Evolutionary conservation across 2,113 vertebrate genomes (phyloP).

Genomic region (Myotis davidii): DNA sequence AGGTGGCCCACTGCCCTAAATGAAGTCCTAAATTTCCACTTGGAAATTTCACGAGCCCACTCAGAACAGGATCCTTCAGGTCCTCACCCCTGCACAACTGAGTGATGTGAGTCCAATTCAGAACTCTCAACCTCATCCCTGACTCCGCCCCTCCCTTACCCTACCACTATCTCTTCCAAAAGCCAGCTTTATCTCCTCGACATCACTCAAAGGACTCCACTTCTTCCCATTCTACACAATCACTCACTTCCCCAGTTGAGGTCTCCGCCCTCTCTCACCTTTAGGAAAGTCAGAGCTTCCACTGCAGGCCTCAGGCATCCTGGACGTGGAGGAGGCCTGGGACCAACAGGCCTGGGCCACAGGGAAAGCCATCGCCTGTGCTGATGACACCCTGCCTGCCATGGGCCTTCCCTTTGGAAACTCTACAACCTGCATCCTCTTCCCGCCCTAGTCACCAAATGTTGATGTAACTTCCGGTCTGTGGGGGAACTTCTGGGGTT

Average conservation of each 20-base stretch:
- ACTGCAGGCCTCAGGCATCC: not conserved
- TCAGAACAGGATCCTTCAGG: not conserved
- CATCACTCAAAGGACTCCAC: not conserved
- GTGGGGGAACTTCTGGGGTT: not conserved
- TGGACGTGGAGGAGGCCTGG: fast-evolving
- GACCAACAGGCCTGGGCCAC: not conserved
- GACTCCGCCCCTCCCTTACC: not conserved
- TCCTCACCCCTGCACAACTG: no score
- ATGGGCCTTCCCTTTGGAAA: not conserved
- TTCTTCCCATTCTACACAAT: not conserved
- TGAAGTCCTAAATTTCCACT: not conserved
- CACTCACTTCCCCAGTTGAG: not conserved
- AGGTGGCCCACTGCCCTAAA: not conserved
- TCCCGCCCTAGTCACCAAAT: not conserved
- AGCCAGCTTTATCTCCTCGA: not conserved
- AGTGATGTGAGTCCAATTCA: fast-evolving
- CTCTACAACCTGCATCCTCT: not conserved
- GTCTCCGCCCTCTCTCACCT: not conserved
- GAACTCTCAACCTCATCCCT: not conserved
- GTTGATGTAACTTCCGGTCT: not conserved
- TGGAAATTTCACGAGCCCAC: not conserved
- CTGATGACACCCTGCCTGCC: not conserved
- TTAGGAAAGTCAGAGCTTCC: not conserved
- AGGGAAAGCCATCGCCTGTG: not conserved
- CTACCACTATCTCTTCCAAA: not conserved